Conservation (phyloP, 1,140 invertebrate species). For the Lanistes nyassanus region DNA sequence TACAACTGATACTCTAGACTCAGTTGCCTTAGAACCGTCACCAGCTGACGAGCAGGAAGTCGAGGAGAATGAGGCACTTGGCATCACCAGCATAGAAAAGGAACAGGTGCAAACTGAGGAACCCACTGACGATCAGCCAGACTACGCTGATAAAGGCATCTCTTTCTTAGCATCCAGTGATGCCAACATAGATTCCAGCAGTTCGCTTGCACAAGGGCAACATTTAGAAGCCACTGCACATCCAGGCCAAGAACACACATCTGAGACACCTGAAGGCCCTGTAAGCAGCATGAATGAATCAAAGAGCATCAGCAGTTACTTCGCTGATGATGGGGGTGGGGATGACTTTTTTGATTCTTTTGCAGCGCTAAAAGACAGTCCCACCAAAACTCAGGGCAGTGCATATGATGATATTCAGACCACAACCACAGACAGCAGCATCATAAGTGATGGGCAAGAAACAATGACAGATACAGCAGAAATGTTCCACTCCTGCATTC, state of each 20-base stretch:
- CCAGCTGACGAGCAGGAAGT: slow-evolving; percentile 45
- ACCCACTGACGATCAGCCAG: too few relatives aligned
- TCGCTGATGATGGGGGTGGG: slow-evolving; percentile 36
- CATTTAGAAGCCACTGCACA: not conserved
- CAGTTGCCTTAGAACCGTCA: slow-evolving; percentile 53
- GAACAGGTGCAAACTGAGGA: not conserved
- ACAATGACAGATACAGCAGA: not conserved
- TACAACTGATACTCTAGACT: slow-evolving; percentile 60
- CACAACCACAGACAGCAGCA: not conserved
- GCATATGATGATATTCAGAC: not conserved
- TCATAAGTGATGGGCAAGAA: not conserved
- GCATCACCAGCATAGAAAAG: not conserved
- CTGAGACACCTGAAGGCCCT: too few relatives aligned
- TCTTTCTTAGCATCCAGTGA: not conserved
- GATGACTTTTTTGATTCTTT: slow-evolving; percentile 45
- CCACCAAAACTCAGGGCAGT: not conserved
- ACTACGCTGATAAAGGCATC: not conserved
- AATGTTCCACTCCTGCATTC: not conserved
- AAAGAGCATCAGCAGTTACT: slow-evolving; percentile 51
- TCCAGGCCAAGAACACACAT: too few relatives aligned
- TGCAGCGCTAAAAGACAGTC: slow-evolving; percentile 1
- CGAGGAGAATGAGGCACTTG: slow-evolving; percentile 5
- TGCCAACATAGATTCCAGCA: slow-evolving; percentile 17
- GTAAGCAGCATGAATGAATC: too few relatives aligned
- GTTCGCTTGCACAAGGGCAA: slow-evolving; percentile 1